Evolutionary conservation across 2,888 invertebrate species (phyloP), one percentile per base, ranked within the genome.

Genomic region (Acanthosoma haemorrhoidale): DNA sequence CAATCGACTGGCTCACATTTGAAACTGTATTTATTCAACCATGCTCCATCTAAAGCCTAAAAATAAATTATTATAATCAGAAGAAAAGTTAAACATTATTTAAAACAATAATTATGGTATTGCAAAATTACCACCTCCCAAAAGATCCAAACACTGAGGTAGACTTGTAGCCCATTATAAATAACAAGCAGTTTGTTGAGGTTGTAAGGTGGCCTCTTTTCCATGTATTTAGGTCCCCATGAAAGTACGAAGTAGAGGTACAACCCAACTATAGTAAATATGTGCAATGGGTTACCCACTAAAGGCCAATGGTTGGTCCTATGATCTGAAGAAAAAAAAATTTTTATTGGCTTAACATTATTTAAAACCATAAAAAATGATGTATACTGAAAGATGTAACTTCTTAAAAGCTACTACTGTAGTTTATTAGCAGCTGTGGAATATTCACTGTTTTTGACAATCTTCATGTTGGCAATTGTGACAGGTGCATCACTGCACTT

Each of bases 91-190:
- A n/a, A n/a, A n/a, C n/a, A n/a, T n/a, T n/a, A n/a, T n/a, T n/a
- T n/a, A n/a, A n/a, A n/a, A n/a, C n/a, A n/a, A n/a, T n/a, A n/a
- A n/a, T n/a, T n/a, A n/a, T n/a, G n/a, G n/a, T n/a, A n/a, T n/a
- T n/a, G n/a, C 2, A 25, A 1, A 13, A n/a, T n/a, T 15, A 79
- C 78, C 77, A 90, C 90, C 86, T 91, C 90, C 78, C 85, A 83
- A 78, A 94, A 92, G 75, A 93, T 82, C 85, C 87, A 94, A 3
- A 74, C 77, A 61, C 83, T 84, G 74, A 84, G 77, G 11, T 80
- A 64, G 32, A 85, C 84, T 82, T 85, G 85, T 34, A 81, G 74
- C 70, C 82, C 80, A 77, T 86, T 86, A 77, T 85, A 86, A 39
- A 81, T 76, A 18, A 85, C 77, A 73, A 86, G 78, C 6, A 83